Evolutionary conservation across 1,140 invertebrate species (phyloP).

Genomic region (Drosophila pruinosa): DNA sequence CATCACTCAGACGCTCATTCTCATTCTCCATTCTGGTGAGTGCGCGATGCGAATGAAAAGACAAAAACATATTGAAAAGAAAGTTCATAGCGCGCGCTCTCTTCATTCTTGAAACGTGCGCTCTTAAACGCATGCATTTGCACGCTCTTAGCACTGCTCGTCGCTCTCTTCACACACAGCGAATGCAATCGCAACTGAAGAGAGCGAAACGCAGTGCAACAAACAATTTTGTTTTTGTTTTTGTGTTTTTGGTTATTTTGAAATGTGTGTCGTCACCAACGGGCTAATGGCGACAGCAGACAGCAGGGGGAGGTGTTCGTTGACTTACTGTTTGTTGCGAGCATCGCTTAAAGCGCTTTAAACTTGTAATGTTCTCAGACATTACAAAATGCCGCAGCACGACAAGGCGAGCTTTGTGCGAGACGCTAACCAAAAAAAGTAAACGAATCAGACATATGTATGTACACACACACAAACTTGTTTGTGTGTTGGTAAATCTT

Average conservation of each 20-base stretch:
- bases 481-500: conserved; percentile 45
- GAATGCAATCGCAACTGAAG: conserved; percentile 27
- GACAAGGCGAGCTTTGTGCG: too few relatives aligned
- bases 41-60: conserved; percentile 62
- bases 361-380: conserved; percentile 55
- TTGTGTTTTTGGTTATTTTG: conserved; percentile 41
- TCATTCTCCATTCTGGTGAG: conserved; percentile 56
- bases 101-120: conserved; percentile 36
- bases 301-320: background rate
- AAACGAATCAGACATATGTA: background rate
- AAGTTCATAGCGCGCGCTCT: conserved; percentile 50
- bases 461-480: background rate
- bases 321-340: background rate
- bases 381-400: conserved; percentile 45
- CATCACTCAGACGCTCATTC: conserved; percentile 32
- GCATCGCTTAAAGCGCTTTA: conserved; percentile 57
- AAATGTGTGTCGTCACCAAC: conserved; percentile 77
- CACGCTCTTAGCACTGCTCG: conserved; percentile 8
- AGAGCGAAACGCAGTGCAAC: conserved; percentile 27
- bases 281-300: conserved; percentile 1
- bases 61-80: conserved; percentile 75
- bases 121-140: conserved; percentile 15
- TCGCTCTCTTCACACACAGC: conserved; percentile 26
- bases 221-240: conserved; percentile 48
- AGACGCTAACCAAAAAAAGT: conserved; percentile 19